These are phyloP conservation scores for Rhinatrema bivittatum DNA, from an alignment of 2,797 vertebrate genomes.

Conservation along the genomic window DNA sequence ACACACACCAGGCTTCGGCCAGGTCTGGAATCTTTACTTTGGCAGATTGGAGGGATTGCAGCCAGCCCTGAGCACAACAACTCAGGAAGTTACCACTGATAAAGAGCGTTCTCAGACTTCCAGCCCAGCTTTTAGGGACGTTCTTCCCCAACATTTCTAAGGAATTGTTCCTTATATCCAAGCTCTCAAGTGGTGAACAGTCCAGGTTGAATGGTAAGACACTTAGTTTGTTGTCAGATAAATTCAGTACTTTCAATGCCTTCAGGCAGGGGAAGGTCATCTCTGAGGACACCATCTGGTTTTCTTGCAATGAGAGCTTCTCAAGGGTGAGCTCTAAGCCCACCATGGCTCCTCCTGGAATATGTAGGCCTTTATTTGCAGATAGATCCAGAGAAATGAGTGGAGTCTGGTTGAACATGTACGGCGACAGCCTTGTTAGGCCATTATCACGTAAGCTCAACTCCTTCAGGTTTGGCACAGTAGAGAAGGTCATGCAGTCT, in stretches of 20 bases:
- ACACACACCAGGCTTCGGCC: conserved; percentile 1
- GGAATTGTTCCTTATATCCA: conserved; percentile 15
- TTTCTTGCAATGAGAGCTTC: conserved; percentile 32
- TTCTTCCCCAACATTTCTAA: not conserved
- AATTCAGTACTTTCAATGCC: conserved; percentile 14
- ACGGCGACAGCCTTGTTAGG: conserved; percentile 19
- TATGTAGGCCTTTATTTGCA: conserved; percentile 9
- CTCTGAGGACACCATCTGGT: conserved; percentile 11
- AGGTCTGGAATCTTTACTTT: conserved; percentile 15
- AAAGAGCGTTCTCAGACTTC: conserved; percentile 6
- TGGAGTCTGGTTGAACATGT: conserved; percentile 4
- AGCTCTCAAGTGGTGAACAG: conserved; percentile 12
- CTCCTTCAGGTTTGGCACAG: conserved; percentile 4
- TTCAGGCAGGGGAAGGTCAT: conserved; percentile 21
- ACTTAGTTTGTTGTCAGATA: conserved; percentile 15
- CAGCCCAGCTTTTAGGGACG: not conserved
- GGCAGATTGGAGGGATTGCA: conserved; percentile 5
- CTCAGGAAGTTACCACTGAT: conserved; percentile 33
- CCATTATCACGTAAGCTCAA: conserved; percentile 29
- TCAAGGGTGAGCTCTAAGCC: conserved; percentile 27
- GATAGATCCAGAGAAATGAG: conserved; percentile 38
- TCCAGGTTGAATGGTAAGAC: conserved; percentile 5
- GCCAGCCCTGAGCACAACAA: conserved; percentile 36
- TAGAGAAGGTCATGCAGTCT: conserved; percentile 31
- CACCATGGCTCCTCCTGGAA: conserved; percentile 1